Percentiles rank a stretch among this genome's conserved stretches.
Evolutionary conservation across 2,888 invertebrate genomes (phyloP).

Genomic region (Uloborus plumipes): DNA sequence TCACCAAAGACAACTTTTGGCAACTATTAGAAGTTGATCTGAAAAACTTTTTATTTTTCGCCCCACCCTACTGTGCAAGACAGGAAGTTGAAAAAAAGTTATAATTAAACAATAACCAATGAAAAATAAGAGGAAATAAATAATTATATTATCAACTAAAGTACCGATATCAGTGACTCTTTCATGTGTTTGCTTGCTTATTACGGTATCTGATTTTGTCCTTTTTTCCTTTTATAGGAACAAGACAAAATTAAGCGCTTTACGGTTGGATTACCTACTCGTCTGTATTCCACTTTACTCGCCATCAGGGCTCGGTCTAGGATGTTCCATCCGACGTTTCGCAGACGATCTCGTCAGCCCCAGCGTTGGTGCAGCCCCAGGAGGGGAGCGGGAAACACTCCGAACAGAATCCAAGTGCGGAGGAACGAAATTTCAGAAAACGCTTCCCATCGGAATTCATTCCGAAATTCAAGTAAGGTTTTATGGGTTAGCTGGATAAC

Average conservation of each 20-base stretch:
- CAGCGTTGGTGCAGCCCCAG: slow-evolving; percentile 59
- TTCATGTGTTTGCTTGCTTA: no score
- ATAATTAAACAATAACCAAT: no score
- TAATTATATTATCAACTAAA: no score
- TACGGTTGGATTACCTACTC: slow-evolving; percentile 19
- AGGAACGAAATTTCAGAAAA: slow-evolving; percentile 21
- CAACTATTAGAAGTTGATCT: no score
- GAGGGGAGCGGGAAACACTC: slow-evolving; percentile 19
- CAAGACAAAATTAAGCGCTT: slow-evolving; percentile 50
- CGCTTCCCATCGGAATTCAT: neutral
- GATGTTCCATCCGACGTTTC: slow-evolving; percentile 30
- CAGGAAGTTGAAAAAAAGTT: no score
- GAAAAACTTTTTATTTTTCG: no score
- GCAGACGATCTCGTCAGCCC: slow-evolving; percentile 20
- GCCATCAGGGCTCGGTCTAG: slow-evolving; percentile 33
- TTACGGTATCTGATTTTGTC: no score
- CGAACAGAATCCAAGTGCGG: slow-evolving; percentile 15
- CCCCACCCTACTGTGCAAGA: no score
- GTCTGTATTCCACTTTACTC: slow-evolving; percentile 36
- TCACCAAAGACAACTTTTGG: no score
- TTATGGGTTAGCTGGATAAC: no score
- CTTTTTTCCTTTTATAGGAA: slow-evolving; percentile 16
- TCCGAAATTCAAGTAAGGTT: neutral
- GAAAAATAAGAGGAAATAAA: no score
- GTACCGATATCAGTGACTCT: no score